phyloP scores from a whole-genome alignment of 2,113 vertebrate genomes.

The Scartelaos histophorus region DNA sequence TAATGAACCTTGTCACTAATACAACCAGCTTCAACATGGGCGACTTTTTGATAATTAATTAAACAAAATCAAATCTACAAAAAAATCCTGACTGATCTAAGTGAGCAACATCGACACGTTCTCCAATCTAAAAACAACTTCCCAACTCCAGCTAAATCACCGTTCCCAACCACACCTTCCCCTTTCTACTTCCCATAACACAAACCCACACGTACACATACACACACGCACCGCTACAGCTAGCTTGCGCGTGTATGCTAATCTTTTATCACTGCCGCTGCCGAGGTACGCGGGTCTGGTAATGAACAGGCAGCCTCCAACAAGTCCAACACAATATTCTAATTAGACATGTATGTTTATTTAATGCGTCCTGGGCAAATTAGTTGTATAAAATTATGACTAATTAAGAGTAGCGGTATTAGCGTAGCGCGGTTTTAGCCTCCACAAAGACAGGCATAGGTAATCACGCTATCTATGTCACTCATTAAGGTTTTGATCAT shows the following conservation, averaged over 20 bases:
- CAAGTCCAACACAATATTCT: conserved; percentile 74
- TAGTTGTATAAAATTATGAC: conserved; percentile 78
- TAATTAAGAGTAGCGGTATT: conserved; percentile 78
- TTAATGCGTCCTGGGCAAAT: conserved; percentile 77
- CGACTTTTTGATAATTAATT: too few species aligned
- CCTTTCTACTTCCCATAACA: not conserved
- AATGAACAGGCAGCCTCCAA: conserved; percentile 62
- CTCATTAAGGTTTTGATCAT: conserved; percentile 71
- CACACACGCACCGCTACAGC: too few species aligned
- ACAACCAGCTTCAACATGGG: too few species aligned
- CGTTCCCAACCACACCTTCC: not conserved
- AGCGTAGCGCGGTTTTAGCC: conserved; percentile 53
- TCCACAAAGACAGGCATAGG: conserved; percentile 60
- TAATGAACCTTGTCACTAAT: too few species aligned
- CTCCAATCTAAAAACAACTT: too few species aligned
- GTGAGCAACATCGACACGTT: too few species aligned
- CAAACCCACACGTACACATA: conserved; percentile 2
- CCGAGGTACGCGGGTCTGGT: conserved; percentile 54
- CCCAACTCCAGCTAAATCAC: too few species aligned
- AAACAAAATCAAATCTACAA: too few species aligned
- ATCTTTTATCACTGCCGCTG: conserved; percentile 36
- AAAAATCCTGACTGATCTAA: too few species aligned
- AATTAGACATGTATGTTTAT: conserved; percentile 79
- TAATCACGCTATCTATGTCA: conserved; percentile 70
- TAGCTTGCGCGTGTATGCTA: conserved; percentile 53